Base-by-base conservation (phyloP, 1,140 invertebrate species). In the Heliothis subflexa region DNA sequence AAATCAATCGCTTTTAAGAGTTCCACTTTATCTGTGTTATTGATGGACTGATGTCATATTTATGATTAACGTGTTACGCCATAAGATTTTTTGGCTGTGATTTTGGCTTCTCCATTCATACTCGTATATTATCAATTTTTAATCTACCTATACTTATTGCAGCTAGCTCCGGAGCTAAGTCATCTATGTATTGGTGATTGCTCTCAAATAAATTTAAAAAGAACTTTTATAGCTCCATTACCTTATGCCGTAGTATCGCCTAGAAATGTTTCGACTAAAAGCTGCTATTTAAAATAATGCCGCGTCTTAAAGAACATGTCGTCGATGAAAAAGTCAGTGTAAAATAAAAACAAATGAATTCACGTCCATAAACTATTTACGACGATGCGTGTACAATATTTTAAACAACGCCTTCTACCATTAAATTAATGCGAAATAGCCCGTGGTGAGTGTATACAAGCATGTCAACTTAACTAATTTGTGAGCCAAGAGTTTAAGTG, bases 391-490 rank as follows among this genome's bases (percentile, higher is more conserved):
- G 64, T 49, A 70, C 54, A 71, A 78, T 78, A 78, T 70, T 70
- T 78, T 70, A 77, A 77, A 77, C 74, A 68, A 55, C 74, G 80
- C 47, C 47, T 47, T 64, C 25, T 55, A 66, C 77, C 57, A 68
- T 70, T 79, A 78, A 78, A 66, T 78, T 81, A 82, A 82, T 79
- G 73, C 74, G 70, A 68, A 79, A 79, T 79, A 52, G 72, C 49
- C 74, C 50, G 61, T 68, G 49, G 25, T 66, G 50, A 68, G 74
- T 77, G 52, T 77, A 77, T 62, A 75, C 40, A 68, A 57, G 49
- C 61, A 66, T 77, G 61, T 77, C 61, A 77, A 77, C 74, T 55
- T 66, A 49, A 77, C 74, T 77, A 77, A 77, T 77, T 77, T 77
- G 74, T 77, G 74, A 77, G 74, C 49, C 13, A 52, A 45, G 28